These are phyloP conservation scores for Piaya cayana DNA, from an alignment of 2,113 vertebrate species.

Conservation along the genomic window DNA sequence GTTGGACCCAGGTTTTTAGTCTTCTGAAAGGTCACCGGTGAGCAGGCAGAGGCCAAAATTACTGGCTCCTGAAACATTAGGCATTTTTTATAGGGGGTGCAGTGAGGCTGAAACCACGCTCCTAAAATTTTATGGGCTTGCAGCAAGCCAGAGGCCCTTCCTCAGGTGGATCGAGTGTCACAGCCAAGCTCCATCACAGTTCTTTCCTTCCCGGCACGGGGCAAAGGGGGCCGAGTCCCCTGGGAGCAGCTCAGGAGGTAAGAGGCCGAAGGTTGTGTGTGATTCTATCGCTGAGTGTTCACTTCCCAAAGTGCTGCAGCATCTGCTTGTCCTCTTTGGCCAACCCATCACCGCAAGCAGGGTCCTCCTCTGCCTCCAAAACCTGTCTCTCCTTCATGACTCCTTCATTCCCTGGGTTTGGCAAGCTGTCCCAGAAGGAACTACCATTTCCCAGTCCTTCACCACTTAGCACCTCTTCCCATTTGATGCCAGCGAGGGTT, in stretches of 20 bases:
- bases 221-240: not conserved
- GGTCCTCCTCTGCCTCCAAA: not conserved
- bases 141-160: not conserved
- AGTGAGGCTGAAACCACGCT: not conserved
- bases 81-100: not conserved
- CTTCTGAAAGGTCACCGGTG: not conserved
- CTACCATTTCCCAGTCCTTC: not conserved
- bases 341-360: fast-evolving
- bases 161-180: not conserved
- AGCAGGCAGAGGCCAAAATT: not conserved
- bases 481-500: fast-evolving
- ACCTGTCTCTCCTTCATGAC: not conserved
- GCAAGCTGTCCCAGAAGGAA: not conserved
- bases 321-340: not conserved
- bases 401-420: fast-evolving
- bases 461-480: fast-evolving
- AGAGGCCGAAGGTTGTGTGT: fast-evolving
- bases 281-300: not conserved
- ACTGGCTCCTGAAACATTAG: not conserved
- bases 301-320: fast-evolving
- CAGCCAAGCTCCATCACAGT: not conserved
- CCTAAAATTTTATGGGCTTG: not conserved
- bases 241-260: not conserved
- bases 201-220: fast-evolving
- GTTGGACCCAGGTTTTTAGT: not conserved